A percentile compares a stretch with the other conserved stretches of the same genome.
phyloP scores from a whole-genome alignment of 2,113 vertebrate genomes.

The Albula goreensis region DNA sequence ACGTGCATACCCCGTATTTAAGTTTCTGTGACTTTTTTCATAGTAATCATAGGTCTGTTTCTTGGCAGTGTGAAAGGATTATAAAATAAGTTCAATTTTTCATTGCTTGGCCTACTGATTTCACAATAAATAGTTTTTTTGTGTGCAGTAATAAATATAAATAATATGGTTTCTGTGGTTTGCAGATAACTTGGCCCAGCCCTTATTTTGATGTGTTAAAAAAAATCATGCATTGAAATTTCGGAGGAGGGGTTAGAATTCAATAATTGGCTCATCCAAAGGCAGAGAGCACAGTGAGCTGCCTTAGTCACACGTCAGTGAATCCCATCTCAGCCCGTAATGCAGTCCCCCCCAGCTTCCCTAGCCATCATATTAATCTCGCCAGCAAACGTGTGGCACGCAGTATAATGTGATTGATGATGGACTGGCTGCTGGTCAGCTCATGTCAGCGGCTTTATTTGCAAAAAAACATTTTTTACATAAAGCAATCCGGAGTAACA shows the following conservation, averaged over 20 bases:
- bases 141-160: slow-evolving; percentile 58
- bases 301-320: slow-evolving; percentile 24
- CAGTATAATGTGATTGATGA: neutral
- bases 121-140: slow-evolving; percentile 62
- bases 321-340: slow-evolving; percentile 1
- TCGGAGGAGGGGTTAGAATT: slow-evolving; percentile 31
- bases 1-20: neutral
- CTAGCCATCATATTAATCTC: slow-evolving; percentile 10
- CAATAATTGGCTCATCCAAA: slow-evolving; percentile 32
- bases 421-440: neutral
- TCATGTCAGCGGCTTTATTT: neutral
- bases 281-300: slow-evolving; percentile 24
- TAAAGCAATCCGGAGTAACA: no score
- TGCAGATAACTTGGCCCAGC: slow-evolving; percentile 52
- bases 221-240: slow-evolving; percentile 36
- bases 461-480: no score
- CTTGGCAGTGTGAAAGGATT: slow-evolving; percentile 39
- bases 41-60: slow-evolving; percentile 23
- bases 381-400: neutral
- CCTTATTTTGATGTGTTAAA: slow-evolving; percentile 32
- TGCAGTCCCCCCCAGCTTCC: neutral
- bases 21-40: neutral
- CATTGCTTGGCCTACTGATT: slow-evolving; percentile 49
- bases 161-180: slow-evolving; percentile 40
- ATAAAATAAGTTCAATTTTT: slow-evolving; percentile 52